Percentiles rank a stretch among this genome's conserved stretches.
phyloP scores from a whole-genome alignment of 2,113 vertebrate species.

The Lontra canadensis region DNA sequence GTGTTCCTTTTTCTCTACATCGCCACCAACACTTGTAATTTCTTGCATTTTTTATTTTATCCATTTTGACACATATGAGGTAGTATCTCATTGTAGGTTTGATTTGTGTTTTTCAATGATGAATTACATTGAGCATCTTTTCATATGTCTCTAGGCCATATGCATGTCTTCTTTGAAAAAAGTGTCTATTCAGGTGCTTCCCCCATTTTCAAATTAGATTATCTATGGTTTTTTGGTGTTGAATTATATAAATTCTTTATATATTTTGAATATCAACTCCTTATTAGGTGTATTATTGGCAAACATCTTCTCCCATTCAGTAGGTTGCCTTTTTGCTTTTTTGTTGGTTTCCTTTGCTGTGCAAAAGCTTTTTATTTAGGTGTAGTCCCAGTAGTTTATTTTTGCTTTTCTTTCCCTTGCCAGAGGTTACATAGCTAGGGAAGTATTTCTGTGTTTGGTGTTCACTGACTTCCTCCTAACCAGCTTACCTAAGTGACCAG shows the following conservation, averaged over 20 bases:
- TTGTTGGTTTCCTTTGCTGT: neutral
- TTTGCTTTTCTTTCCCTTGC: neutral
- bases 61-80: neutral
- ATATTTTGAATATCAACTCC: neutral
- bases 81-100: neutral
- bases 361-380: neutral
- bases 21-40: neutral
- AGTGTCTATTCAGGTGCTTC: neutral
- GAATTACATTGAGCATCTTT: neutral
- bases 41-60: neutral
- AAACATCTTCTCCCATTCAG: neutral
- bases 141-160: neutral
- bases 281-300: neutral
- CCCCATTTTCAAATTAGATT: neutral
- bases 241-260: neutral
- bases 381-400: neutral
- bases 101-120: neutral
- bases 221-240: neutral
- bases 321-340: neutral
- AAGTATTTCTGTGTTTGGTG: neutral
- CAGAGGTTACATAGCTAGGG: neutral
- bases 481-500: neutral
- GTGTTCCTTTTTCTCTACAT: neutral
- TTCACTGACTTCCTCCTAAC: neutral
- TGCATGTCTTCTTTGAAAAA: neutral